Evolutionary conservation across 2,797 vertebrate genomes (phyloP).

Genomic region (Ciconia nigra): DNA sequence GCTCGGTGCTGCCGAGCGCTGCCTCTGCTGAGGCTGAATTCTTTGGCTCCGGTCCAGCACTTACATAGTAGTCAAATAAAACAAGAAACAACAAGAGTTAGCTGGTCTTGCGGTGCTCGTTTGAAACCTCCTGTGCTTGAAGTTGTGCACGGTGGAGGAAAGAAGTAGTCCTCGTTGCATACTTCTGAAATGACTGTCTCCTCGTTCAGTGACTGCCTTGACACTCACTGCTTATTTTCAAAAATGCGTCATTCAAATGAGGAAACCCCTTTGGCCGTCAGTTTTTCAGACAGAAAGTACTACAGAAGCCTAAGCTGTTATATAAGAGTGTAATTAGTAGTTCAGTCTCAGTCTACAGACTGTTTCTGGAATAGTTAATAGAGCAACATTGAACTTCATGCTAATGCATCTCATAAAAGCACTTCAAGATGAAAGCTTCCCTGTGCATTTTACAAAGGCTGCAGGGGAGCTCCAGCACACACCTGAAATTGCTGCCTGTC

Average conservation of each 20-base stretch:
- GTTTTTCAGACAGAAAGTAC: neutral
- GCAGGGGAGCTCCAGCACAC: neutral
- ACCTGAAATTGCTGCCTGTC: neutral
- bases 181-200: neutral
- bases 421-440: slow-evolving; percentile 11
- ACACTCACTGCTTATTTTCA: neutral
- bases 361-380: slow-evolving; percentile 6
- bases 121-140: slow-evolving; percentile 14
- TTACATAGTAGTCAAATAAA: slow-evolving; percentile 52
- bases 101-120: neutral
- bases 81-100: slow-evolving; percentile 56
- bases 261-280: neutral
- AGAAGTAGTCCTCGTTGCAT: neutral
- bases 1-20: fast-evolving
- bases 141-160: neutral
- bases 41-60: slow-evolving; percentile 36
- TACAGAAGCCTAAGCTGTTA: slow-evolving; percentile 1
- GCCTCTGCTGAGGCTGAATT: neutral
- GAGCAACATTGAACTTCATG: neutral
- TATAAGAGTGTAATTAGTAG: slow-evolving; percentile 23
- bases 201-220: neutral
- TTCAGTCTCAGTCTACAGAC: neutral
- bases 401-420: neutral
- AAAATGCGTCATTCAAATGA: neutral
- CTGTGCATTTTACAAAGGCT: neutral